Base-by-base conservation (phyloP, 1,140 invertebrate genomes). In the Heliconius nattereri region DNA sequence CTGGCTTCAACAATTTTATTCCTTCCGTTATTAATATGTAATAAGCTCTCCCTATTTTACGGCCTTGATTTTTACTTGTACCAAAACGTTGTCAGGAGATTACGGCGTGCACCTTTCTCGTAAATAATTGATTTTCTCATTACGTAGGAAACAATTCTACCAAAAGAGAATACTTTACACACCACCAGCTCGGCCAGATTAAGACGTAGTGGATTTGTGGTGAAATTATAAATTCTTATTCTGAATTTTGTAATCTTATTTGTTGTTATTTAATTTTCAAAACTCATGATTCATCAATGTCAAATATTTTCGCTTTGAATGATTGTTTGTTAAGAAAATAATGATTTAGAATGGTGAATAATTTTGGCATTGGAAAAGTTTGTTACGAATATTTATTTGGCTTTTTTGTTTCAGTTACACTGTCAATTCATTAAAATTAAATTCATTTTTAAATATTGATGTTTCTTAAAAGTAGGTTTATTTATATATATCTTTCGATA, bases 71-170 rank as follows among this genome's bases (percentile, higher is more conserved):
- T 81, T 78, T 80, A 80, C 82, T 78, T 76, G n/a, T 23, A 81
- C 75, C 79, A 80, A 75, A 81, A 81, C 73, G 75, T 81, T 66
- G 71, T 74, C 57, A 75, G 79, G 78, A 81, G 78, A 79, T 78
- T 81, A 85, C 70, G 70, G 52, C 60, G 57, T 73, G 78, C 73
- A 77, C 75, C 72, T 85, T 85, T 85, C 81, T 79, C 73, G 73
- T 85, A 74, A 85, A 85, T 85, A 85, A 85, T 83, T 85, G 82
- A 85, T 85, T 81, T 85, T 83, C 84, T 82, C 82, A 85, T 85
- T 85, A 85, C 29, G 76, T 20, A 72, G 72, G 71, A 45, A 80
- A 79, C 79, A 80, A 79, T 81, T 71, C 75, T 35, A 60, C 57
- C 78, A 57, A 85, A 83, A 85, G 82, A 74, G 84, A 85, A 85